Conservation (phyloP, 1,140 invertebrate species). For the Babylonia areolata region DNA sequence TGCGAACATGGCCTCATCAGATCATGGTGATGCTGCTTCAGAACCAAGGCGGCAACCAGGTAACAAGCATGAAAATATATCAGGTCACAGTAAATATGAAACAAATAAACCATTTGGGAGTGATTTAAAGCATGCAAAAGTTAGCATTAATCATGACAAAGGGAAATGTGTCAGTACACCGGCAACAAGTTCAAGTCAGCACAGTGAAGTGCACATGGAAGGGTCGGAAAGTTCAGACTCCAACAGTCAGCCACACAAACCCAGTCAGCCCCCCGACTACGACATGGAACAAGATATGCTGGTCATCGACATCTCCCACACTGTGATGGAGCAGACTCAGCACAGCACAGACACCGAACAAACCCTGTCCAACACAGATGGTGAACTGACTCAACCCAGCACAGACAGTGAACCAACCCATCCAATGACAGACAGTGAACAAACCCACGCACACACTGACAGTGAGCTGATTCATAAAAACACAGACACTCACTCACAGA, state of each 20-base stretch:
- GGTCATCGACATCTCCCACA: not conserved
- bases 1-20: not conserved
- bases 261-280: not conserved
- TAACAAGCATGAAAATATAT: not conserved
- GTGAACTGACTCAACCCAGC: not conserved
- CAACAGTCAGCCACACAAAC: not conserved
- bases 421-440: not conserved
- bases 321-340: not conserved
- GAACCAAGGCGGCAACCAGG: too few relatives aligned
- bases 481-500: not conserved
- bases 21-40: too few relatives aligned
- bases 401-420: not conserved
- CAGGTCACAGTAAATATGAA: not conserved
- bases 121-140: not conserved
- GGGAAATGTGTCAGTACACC: too few relatives aligned
- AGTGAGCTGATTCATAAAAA: not conserved
- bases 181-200: too few relatives aligned
- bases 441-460: not conserved
- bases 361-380: not conserved
- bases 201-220: too few relatives aligned
- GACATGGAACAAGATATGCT: conserved; percentile 6
- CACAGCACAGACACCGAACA: not conserved
- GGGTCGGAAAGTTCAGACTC: too few relatives aligned
- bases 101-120: not conserved
- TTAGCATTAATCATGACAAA: not conserved